Conservation (phyloP, 2,797 vertebrate genomes). For the Cyclopterus lumpus region DNA sequence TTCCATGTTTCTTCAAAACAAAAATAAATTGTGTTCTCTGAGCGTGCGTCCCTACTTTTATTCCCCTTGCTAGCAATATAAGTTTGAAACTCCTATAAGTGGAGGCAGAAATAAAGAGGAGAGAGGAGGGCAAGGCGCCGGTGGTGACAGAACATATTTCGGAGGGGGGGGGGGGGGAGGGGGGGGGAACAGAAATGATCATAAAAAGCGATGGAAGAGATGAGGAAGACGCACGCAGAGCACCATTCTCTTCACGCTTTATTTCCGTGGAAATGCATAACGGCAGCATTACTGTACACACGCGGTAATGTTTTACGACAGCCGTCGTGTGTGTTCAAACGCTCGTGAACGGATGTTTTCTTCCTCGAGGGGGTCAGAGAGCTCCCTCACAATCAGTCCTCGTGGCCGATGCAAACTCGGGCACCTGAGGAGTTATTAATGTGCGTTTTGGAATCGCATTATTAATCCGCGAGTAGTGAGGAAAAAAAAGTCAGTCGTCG, state of each 20-base stretch:
- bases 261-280: constrained; percentile 16
- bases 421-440: constrained; percentile 38
- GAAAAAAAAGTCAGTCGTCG: constrained; percentile 50
- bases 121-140: constrained; percentile 4
- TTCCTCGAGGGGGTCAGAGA: constrained; percentile 3
- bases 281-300: constrained; percentile 7
- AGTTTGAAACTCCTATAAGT: constrained; percentile 68
- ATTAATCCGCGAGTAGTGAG: constrained; percentile 40
- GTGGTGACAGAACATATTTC: constrained; percentile 10
- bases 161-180: no score
- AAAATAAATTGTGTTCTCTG: constrained; percentile 78
- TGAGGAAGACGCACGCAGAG: background rate
- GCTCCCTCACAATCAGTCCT: constrained; percentile 4
- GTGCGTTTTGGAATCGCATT: constrained; percentile 40
- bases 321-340: constrained; percentile 5
- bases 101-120: constrained; percentile 53
- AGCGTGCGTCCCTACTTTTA: constrained; percentile 70
- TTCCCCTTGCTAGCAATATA: constrained; percentile 79
- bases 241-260: background rate
- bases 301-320: background rate
- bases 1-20: constrained; percentile 79
- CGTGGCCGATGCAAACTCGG: background rate
- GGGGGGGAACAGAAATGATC: constrained; percentile 8
- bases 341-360: background rate
- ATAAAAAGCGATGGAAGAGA: constrained; percentile 32